Evolutionary conservation across 2,888 invertebrate genomes (phyloP).

Genomic region (Anthoptus insignis): DNA sequence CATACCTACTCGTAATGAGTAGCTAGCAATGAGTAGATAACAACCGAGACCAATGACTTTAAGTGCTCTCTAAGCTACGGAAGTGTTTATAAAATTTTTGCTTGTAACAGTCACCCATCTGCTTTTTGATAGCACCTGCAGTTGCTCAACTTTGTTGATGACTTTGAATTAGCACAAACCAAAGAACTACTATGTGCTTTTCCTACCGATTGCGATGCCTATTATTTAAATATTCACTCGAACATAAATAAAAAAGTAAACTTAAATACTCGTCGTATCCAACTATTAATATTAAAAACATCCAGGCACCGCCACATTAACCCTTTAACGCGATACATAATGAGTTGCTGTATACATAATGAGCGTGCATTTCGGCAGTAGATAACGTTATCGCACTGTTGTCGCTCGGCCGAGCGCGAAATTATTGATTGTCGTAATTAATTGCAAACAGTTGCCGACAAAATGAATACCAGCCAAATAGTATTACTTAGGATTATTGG

Average conservation of each 20-base stretch:
- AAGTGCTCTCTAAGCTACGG: too few species aligned
- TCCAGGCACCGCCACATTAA: slow-evolving; percentile 9
- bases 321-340: slow-evolving; percentile 23
- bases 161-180: too few species aligned
- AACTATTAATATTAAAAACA: slow-evolving; percentile 10
- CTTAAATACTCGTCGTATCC: neutral
- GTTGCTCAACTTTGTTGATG: too few species aligned
- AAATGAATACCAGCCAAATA: slow-evolving; percentile 67
- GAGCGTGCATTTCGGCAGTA: slow-evolving; percentile 51
- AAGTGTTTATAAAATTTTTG: too few species aligned
- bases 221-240: neutral
- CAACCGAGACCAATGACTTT: too few species aligned
- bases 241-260: neutral
- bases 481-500: slow-evolving; percentile 34
- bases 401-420: slow-evolving; percentile 73
- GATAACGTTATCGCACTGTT: slow-evolving; percentile 62
- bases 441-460: slow-evolving; percentile 72
- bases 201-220: too few species aligned
- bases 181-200: too few species aligned
- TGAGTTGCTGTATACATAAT: slow-evolving; percentile 26
- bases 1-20: too few species aligned
- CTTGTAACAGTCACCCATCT: neutral
- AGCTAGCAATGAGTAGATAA: too few species aligned
- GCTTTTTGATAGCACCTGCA: neutral
- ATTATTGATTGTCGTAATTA: slow-evolving; percentile 83